Conservation (phyloP, 1,140 invertebrate species). For the Diachasmimorpha longicaudata region DNA sequence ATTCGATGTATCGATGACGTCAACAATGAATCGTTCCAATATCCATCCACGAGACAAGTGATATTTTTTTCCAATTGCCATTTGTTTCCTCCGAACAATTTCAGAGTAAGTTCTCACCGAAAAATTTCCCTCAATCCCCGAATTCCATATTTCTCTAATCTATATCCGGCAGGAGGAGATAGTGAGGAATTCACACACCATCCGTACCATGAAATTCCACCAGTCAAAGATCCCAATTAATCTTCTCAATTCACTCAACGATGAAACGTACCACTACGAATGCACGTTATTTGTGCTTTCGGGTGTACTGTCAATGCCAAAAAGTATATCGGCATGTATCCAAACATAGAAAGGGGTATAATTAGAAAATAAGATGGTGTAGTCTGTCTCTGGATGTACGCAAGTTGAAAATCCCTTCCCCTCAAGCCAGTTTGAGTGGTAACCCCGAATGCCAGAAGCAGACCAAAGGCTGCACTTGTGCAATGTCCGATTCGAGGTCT, state of each 20-base stretch:
- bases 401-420: slow-evolving; percentile 12
- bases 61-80: background rate
- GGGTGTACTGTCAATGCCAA: slow-evolving; percentile 50
- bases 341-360: slow-evolving; percentile 54
- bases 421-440: slow-evolving; percentile 10
- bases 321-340: slow-evolving; percentile 46
- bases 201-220: background rate
- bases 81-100: no score
- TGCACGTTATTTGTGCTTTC: background rate
- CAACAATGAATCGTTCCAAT: slow-evolving; percentile 21
- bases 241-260: background rate
- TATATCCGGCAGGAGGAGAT: background rate
- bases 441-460: slow-evolving; percentile 9
- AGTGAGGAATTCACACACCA: background rate
- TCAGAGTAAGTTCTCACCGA: no score
- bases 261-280: background rate
- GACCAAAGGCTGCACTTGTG: slow-evolving; percentile 40
- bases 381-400: slow-evolving; percentile 30
- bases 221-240: background rate
- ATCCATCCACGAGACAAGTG: background rate
- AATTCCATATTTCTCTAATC: no score
- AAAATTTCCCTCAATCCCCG: no score
- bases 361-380: slow-evolving; percentile 44
- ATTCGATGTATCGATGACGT: slow-evolving; percentile 37
- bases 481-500: slow-evolving; percentile 34